Evolutionary conservation across 92 coral and sea anemone genomes (phyloP).

Genomic region (Nematostella vectensis): DNA sequence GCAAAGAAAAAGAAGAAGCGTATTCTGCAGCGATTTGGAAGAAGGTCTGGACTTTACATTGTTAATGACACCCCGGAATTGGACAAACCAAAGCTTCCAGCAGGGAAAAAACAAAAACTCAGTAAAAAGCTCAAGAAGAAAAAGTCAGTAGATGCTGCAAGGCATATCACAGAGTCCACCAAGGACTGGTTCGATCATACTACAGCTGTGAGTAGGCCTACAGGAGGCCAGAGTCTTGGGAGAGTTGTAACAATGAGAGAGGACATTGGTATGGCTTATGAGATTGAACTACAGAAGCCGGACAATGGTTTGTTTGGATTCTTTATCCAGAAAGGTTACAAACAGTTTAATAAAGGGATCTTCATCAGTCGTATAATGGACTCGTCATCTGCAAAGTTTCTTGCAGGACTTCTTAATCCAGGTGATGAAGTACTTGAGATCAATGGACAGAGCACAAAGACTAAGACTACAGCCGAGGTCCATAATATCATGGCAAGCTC

Average conservation of each 20-base stretch:
- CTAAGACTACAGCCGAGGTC: conserved; percentile 52
- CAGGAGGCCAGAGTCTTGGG: conserved; percentile 66
- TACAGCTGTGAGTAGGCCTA: conserved; percentile 68
- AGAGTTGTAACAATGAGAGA: conserved; percentile 53
- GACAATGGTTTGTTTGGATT: conserved; percentile 82
- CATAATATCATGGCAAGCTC: conserved; percentile 76
- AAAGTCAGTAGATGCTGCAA: conserved; percentile 28
- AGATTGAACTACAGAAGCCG: conserved; percentile 72
- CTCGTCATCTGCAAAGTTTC: conserved; percentile 68
- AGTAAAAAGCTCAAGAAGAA: conserved; percentile 32
- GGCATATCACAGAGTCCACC: conserved; percentile 58
- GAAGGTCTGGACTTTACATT: conserved; percentile 84
- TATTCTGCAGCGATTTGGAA: conserved; percentile 64
- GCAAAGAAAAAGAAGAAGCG: conserved; percentile 49
- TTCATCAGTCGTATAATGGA: conserved; percentile 84
- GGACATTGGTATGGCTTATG: conserved; percentile 70
- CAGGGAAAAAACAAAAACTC: conserved; percentile 26
- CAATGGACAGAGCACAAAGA: conserved; percentile 46
- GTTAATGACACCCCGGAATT: conserved; percentile 70
- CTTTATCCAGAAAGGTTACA: conserved; percentile 78
- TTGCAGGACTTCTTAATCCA: conserved; percentile 81
- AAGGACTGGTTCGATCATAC: conserved; percentile 69
- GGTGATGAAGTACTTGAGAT: conserved; percentile 93
- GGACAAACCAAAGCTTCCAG: conserved; percentile 50
- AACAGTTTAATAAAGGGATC: conserved; percentile 59